Conservation (phyloP, 1,140 invertebrate species). For the Aleiodes sp. region DNA sequence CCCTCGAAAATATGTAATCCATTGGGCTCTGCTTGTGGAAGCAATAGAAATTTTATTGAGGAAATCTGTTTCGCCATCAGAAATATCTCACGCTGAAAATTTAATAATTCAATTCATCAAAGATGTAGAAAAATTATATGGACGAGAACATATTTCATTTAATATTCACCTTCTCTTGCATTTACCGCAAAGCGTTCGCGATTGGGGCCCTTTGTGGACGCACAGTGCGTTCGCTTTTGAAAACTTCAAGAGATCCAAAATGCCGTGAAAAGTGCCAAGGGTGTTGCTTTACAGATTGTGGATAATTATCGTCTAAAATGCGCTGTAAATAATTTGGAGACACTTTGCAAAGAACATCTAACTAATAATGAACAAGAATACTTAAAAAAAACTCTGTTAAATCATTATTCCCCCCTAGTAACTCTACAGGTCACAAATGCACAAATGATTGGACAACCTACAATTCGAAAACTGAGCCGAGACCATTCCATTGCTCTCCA, state of each 20-base stretch:
- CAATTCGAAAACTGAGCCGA: too few species aligned
- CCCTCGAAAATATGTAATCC: conserved; percentile 38
- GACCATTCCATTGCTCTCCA: too few species aligned
- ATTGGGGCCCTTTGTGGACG: background rate
- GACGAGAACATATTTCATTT: conserved; percentile 2
- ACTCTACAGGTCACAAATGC: too few species aligned
- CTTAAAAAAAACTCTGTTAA: too few species aligned
- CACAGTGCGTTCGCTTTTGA: background rate
- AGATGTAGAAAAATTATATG: conserved; percentile 38
- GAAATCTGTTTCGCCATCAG: conserved; percentile 34
- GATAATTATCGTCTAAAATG: background rate
- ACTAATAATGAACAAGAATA: background rate
- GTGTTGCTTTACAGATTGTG: background rate
- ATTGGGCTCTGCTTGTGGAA: conserved; percentile 44
- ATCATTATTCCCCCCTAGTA: too few species aligned
- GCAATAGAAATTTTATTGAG: conserved; percentile 38
- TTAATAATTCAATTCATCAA: conserved; percentile 41
- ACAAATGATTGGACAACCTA: too few species aligned
- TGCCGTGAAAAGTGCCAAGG: background rate
- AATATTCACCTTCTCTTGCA: background rate
- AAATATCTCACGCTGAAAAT: conserved; percentile 30
- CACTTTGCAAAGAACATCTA: background rate
- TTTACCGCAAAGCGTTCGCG: background rate
- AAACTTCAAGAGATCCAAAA: background rate
- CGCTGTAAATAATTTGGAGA: background rate